Base-by-base conservation (phyloP, 2,113 vertebrate genomes). In the Nestor notabilis region DNA sequence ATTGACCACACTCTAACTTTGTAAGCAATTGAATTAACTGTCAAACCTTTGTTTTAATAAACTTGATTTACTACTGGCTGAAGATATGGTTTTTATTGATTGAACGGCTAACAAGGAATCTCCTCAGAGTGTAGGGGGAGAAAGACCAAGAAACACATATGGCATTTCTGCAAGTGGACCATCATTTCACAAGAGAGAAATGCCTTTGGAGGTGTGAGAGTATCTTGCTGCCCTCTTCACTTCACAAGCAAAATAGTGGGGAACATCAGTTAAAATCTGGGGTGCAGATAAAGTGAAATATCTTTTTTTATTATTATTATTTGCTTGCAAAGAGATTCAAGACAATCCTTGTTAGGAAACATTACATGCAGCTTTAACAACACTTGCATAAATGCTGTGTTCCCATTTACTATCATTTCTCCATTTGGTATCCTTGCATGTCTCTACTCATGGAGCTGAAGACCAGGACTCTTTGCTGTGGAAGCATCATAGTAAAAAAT, bases 1-100 rank as follows among this genome's bases (percentile, higher is more conserved):
- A 95, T 74, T 75, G 76, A 93, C 29, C 23, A 5, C 1, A 3
- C 27, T 87, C 63, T 23, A 41, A 53, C 64, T 87, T 90, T 68
- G 37, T 75, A 80, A 50, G 46, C 64, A 74, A 90, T 75, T 74
- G 53, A 86, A 92, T 95, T 83, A 83, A 66, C 79, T 90, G 87
- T 75, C 89, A 89, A 81, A 78, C 14, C 10, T 58, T 15, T 50
- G 64, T 84, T 95, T 93, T 95, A 96, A 96, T 97, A 96, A 96
- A 96, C 65, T 68, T 44, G 43, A 86, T 93, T 88, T 90, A 75
- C 71, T 93, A 47, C 47, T 79, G 69, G 33, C 77, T 87, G 80
- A 71, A 84, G 60, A 60, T 86, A 50, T 1, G 33, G 2, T 90
- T 86, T 79, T 64, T 68, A 87, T 93, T 79, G 91, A 89, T 87